Conservation (phyloP, 2,113 vertebrate genomes). For the Equus przewalskii region DNA sequence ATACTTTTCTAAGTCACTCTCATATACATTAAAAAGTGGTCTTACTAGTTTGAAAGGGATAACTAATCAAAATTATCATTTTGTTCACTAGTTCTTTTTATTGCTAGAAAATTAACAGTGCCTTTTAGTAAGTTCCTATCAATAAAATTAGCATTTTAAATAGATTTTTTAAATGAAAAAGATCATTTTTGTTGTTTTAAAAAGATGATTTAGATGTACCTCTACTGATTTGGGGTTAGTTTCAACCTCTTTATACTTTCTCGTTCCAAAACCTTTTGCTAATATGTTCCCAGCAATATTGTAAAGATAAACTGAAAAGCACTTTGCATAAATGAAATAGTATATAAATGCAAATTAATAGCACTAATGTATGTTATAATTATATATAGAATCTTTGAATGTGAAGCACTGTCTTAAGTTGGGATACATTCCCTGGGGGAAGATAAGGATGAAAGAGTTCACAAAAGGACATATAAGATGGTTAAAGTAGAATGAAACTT, state of each 20-base stretch:
- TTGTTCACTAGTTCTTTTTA: slow-evolving; percentile 50
- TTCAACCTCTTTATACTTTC: slow-evolving; percentile 73
- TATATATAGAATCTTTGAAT: slow-evolving; percentile 70
- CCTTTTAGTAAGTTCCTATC: slow-evolving; percentile 60
- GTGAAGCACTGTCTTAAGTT: slow-evolving; percentile 73
- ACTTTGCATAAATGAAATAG: slow-evolving; percentile 80
- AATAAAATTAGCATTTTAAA: slow-evolving; percentile 54
- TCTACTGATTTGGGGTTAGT: slow-evolving; percentile 69
- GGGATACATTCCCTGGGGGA: slow-evolving; percentile 40
- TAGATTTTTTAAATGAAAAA: slow-evolving; percentile 62
- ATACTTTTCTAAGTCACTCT: slow-evolving; percentile 50
- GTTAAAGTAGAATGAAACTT: slow-evolving; percentile 73
- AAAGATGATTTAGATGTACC: slow-evolving; percentile 68
- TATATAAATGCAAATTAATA: slow-evolving; percentile 85
- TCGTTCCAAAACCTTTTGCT: slow-evolving; percentile 78
- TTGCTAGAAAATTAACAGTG: slow-evolving; percentile 63
- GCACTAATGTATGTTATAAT: slow-evolving; percentile 78
- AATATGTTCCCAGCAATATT: slow-evolving; percentile 79
- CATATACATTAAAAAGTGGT: slow-evolving; percentile 26
- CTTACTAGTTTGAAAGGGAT: slow-evolving; percentile 62
- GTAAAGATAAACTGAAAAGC: slow-evolving; percentile 80
- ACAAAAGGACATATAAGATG: slow-evolving; percentile 67
- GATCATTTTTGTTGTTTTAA: slow-evolving; percentile 39
- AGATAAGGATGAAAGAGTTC: slow-evolving; percentile 79
- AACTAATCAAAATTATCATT: slow-evolving; percentile 57